Base-by-base conservation (phyloP, 1,140 invertebrate genomes). In the Leptestheria dahalacensis region DNA sequence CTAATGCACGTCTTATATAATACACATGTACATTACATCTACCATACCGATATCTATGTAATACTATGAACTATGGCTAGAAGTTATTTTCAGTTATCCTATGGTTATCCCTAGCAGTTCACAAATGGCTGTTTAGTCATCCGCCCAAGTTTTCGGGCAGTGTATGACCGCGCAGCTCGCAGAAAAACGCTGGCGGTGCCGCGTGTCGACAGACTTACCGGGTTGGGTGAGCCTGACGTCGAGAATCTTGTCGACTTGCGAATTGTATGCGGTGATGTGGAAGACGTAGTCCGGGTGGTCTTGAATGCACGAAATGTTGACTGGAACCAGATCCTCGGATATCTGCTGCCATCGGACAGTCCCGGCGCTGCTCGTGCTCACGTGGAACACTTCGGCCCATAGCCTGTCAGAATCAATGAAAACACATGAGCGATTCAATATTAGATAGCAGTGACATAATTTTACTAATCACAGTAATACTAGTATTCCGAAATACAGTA, bases 251-350 rank as follows among this genome's bases (percentile, higher is more conserved):
- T 97, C 92, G 65, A 97, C 92, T 73, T 96, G 91, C 68, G 91
- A 91, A 77, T 97, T 97, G 77, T 97, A 97, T 61, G 94, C 94
- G 63, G 91, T 97, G 72, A 97, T 91, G 77, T 96, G 93, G 77
- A 95, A 97, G 67, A 95, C 84, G 72, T 91, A 94, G 75, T 92
- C 89, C 18, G 92, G 91, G 50, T 88, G 88, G 74, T 95, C 91
- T 64, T 69, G 64, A 67, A 97, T 87, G 75, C 91, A 96, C 59
- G 91, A 91, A 72, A 97, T 94, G 77, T 95, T 96, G 56, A 97
- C 91, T 59, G 93, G 93, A 58, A 97, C 93, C 69, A 97, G 81
- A 77, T 97, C 93, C 73, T 96, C 92, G 57, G 91, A 94, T 58
- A 97, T 88, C 75, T 95, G 89, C 77, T 93, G 88, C 93, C 93